Base-by-base conservation (phyloP, 2,113 vertebrate species). In the Catharus bicknelli region DNA sequence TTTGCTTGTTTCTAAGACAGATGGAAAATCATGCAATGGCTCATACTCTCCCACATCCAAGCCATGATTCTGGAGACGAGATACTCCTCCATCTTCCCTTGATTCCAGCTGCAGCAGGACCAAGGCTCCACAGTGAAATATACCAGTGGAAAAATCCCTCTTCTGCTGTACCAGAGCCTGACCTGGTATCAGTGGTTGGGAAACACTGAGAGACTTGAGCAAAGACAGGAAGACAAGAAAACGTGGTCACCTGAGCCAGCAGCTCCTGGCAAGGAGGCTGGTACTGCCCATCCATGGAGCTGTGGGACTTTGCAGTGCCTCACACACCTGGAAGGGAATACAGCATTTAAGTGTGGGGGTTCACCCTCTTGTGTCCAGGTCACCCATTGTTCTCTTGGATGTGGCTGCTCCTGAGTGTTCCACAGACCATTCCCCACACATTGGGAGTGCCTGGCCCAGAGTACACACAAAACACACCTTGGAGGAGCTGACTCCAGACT, bases 401-500 rank as follows among this genome's bases (percentile, higher is more conserved):
- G 43, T 34, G 51, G 76, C 69, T 51, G 32, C 40, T 86, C 38
- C 45, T 25, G 55, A 29, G 42, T 23, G 51, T 47, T 59, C 62
- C 32, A 42, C 0, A 2, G 55, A 48, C 26, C 53, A 21, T 20
- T 85, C 36, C 29, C 34, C 16, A 80, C 32, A 26, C 22, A 1
- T 1, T 70, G 73, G 23, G 21, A 63, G n/a, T 0, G 10, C 32
- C 55, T 81, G 59, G 55, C 53, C 18, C 42, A 45, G 30, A 0
- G 0, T 10, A 51, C 1, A 8, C 47, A 81, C 51, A 84, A 68
- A 72, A 27, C 10, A 70, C 32, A 47, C 10, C 68, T 70, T 0
- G 1, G 43, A 90, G 61, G 19, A 92, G 34, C 34, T 4, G 13
- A 30, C 53, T 54, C 23, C 11, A 67, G 64, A n/a, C 10, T 70